Conservation (phyloP, 2,888 invertebrate genomes). For the Calameuta filiformis region DNA sequence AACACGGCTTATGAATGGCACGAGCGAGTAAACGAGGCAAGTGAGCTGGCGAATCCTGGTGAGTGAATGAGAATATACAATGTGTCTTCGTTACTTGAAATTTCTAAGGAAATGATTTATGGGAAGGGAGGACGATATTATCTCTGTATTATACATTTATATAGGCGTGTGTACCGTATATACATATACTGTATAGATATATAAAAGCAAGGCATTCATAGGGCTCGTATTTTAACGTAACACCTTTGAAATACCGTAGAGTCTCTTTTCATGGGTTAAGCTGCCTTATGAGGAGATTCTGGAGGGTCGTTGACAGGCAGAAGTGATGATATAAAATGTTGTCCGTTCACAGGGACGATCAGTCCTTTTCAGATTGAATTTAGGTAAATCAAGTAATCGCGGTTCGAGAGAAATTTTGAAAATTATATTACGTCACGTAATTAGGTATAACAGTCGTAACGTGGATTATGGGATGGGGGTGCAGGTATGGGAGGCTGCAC, state of each 20-base stretch:
- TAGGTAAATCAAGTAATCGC: background rate
- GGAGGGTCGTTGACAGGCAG: background rate
- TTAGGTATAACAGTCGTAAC: background rate
- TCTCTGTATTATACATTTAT: background rate
- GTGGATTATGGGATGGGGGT: background rate
- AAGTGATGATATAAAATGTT: background rate
- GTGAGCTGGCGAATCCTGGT: conserved; percentile 17
- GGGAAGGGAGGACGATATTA: conserved; percentile 36
- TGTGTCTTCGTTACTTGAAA: conserved; percentile 41
- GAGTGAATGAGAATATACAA: background rate
- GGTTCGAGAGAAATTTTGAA: background rate
- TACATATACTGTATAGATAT: background rate
- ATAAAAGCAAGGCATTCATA: background rate
- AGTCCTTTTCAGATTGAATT: background rate
- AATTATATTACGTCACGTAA: background rate
- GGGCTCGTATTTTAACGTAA: background rate
- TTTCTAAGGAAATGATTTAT: conserved; percentile 56
- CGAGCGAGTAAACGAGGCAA: conserved; percentile 24
- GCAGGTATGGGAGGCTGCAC: too few relatives aligned
- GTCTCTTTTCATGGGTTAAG: background rate
- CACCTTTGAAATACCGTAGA: background rate
- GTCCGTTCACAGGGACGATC: background rate
- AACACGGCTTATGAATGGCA: background rate
- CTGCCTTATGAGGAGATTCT: background rate
- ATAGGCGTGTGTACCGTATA: background rate